These are phyloP conservation scores for crab-eating macaque (Macaca fascicularis) DNA, from an alignment of 2,113 vertebrate genomes.

Conservation along the genomic window DNA sequence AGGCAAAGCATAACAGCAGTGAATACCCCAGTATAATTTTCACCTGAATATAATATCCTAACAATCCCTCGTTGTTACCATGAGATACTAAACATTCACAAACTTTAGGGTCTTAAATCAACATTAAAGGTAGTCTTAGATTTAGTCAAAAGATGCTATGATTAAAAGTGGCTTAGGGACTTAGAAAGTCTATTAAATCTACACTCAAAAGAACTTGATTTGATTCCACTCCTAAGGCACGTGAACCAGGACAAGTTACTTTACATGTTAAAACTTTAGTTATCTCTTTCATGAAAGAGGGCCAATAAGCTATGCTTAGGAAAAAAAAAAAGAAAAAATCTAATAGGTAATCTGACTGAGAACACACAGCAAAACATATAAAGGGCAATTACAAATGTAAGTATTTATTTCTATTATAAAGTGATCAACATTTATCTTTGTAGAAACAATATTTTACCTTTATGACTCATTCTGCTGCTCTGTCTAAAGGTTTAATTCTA, in stretches of 20 bases:
- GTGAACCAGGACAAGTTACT: not conserved
- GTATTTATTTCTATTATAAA: not conserved
- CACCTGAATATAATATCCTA: not conserved
- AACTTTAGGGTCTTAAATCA: not conserved
- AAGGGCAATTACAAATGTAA: not conserved
- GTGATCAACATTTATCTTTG: not conserved
- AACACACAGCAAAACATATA: not conserved
- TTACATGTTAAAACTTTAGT: constrained; percentile 22
- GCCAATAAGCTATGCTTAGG: not conserved
- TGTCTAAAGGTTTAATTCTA: constrained; percentile 21
- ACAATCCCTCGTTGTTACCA: not conserved
- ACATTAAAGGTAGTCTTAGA: not conserved
- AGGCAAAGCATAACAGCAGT: not conserved
- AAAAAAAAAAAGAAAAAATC: not conserved
- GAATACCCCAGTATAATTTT: not conserved
- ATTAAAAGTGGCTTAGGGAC: not conserved
- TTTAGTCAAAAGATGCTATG: not conserved
- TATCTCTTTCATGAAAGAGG: not conserved
- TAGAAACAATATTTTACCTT: not conserved
- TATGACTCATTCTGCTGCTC: constrained; percentile 12
- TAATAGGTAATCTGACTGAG: not conserved
- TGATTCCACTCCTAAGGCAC: not conserved
- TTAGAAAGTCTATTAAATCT: constrained; percentile 10
- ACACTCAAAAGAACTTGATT: not conserved
- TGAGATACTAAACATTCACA: not conserved